These are phyloP conservation scores for Sebastes hubbsi DNA, from an alignment of 2,797 vertebrate species.

Conservation along the genomic window DNA sequence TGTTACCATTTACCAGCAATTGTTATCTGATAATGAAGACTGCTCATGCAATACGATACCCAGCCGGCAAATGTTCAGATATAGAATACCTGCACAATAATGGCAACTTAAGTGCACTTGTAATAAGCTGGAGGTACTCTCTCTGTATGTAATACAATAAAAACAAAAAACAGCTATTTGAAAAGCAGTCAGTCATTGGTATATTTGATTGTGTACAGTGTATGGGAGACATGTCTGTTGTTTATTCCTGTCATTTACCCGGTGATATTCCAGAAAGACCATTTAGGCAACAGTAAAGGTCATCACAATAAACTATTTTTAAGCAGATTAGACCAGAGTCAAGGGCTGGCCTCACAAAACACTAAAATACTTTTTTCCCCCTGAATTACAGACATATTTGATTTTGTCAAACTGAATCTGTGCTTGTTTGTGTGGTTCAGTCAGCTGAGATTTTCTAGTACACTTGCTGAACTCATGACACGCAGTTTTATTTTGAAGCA, in stretches of 20 bases:
- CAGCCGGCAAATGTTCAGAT: background rate
- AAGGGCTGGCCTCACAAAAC: background rate
- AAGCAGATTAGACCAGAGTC: background rate
- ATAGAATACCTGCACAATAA: constrained; percentile 44
- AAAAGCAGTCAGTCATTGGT: background rate
- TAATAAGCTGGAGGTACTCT: constrained; percentile 10
- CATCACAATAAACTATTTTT: background rate
- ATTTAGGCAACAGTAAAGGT: background rate
- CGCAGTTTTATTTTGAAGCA: too few relatives aligned
- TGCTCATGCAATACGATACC: constrained; percentile 57
- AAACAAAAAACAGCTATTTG: background rate
- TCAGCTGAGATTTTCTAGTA: too few relatives aligned
- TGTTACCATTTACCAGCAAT: constrained; percentile 71
- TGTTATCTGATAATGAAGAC: constrained; percentile 71
- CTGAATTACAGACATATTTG: too few relatives aligned
- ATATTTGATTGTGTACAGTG: background rate
- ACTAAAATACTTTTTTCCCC: background rate
- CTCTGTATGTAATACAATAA: constrained; percentile 21
- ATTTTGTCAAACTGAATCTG: too few relatives aligned
- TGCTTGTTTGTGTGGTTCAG: too few relatives aligned
- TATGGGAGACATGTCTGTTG: background rate
- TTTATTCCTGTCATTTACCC: constrained; percentile 1
- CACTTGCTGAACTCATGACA: too few relatives aligned
- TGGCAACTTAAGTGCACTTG: constrained; percentile 33
- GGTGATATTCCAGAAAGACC: constrained; percentile 1